Evolutionary conservation across 2,113 vertebrate species (phyloP).

Genomic region (Oophaga pumilio): DNA sequence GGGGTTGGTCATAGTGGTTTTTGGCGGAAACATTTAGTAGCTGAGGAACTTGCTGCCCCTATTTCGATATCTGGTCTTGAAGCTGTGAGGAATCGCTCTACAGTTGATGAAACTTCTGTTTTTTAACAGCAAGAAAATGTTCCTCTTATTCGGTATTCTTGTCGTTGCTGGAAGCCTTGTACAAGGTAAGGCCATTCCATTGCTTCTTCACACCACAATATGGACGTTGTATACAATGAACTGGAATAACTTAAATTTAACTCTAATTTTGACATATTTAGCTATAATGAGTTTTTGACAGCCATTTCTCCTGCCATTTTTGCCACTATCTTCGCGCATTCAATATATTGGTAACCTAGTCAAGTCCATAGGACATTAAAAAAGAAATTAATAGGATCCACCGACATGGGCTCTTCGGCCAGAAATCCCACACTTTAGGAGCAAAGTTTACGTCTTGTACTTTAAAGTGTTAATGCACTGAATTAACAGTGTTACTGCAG

Average conservation of each 20-base stretch:
- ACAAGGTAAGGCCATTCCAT: constrained; percentile 24
- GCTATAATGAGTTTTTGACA: neutral
- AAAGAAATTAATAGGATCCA: too few relatives aligned
- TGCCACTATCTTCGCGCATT: neutral
- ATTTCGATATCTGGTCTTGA: constrained; percentile 14
- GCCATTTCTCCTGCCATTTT: neutral
- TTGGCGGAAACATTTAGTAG: constrained; percentile 40
- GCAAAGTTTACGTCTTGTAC: too few relatives aligned
- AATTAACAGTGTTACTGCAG: too few relatives aligned
- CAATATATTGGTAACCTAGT: neutral
- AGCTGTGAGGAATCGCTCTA: neutral
- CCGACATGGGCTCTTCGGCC: too few relatives aligned
- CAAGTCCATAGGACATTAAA: neutral
- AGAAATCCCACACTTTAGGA: too few relatives aligned
- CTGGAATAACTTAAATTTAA: neutral
- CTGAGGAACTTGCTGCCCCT: constrained; percentile 5
- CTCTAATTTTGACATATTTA: too few relatives aligned
- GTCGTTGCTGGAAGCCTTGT: constrained; percentile 19
- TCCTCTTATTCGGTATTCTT: neutral
- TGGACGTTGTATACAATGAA: neutral
- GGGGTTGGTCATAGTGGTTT: constrained; percentile 52
- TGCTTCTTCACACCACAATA: neutral
- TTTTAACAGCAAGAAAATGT: constrained; percentile 21
- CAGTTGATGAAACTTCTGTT: neutral
- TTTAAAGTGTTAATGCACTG: too few relatives aligned